Evolutionary conservation across 1,140 invertebrate genomes (phyloP).

Genomic region (Musca vetustissima): DNA sequence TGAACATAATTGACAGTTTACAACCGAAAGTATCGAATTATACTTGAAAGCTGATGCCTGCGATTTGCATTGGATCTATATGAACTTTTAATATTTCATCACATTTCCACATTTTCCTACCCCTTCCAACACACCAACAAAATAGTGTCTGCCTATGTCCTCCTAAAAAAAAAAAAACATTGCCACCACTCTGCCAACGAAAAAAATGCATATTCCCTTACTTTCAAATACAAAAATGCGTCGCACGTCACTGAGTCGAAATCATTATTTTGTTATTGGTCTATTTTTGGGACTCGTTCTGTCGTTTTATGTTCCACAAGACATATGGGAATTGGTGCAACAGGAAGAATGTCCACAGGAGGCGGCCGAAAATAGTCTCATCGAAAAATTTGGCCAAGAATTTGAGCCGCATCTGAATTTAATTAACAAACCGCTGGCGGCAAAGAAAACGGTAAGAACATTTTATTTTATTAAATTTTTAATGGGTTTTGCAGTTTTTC

Average conservation of each 20-base stretch:
- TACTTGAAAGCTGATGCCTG: too few species aligned
- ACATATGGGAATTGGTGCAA: conserved; percentile 46
- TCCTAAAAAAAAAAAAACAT: too few species aligned
- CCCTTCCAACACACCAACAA: too few species aligned
- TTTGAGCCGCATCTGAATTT: conserved; percentile 55
- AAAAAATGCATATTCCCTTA: too few species aligned
- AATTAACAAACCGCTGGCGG: conserved; percentile 53
- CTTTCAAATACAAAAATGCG: conserved; percentile 40
- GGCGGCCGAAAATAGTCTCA: conserved; percentile 43
- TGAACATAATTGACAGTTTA: too few species aligned
- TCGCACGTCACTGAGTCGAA: conserved; percentile 46
- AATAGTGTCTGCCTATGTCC: too few species aligned
- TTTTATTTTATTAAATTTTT: background rate
- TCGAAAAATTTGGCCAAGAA: conserved; percentile 51
- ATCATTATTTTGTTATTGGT: conserved; percentile 53
- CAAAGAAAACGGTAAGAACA: conserved; percentile 51
- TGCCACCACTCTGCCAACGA: too few species aligned
- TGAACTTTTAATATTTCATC: too few species aligned
- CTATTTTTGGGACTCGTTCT: conserved; percentile 47
- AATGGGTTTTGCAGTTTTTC: too few species aligned
- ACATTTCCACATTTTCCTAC: too few species aligned
- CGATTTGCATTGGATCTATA: too few species aligned
- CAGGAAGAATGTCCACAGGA: conserved; percentile 53
- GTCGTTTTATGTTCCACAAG: conserved; percentile 47
- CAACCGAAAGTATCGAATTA: too few species aligned